Percentiles rank a stretch among this genome's conserved stretches.
These are phyloP conservation scores for Monarcha castaneiventris DNA, from an alignment of 2,113 vertebrate species.

Conservation along the genomic window DNA sequence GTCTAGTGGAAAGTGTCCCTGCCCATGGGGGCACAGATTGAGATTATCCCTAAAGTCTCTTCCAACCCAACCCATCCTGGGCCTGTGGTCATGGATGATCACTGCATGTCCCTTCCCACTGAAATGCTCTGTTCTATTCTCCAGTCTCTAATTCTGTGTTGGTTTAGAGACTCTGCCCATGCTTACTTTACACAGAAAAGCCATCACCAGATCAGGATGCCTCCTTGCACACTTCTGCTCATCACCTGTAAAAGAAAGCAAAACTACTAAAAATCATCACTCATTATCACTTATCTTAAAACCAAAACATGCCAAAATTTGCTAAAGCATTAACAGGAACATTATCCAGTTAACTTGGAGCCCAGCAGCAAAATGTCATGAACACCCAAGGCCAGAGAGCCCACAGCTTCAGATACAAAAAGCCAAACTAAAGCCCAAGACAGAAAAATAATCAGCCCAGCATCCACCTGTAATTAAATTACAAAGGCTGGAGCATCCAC, in stretches of 20 bases:
- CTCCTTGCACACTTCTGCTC: not conserved
- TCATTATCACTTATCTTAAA: not conserved
- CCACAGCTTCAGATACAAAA: fast-evolving
- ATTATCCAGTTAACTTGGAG: not conserved
- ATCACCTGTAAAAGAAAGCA: conserved; percentile 25
- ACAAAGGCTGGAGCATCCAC: not conserved
- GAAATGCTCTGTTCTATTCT: not conserved
- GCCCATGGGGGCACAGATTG: fast-evolving
- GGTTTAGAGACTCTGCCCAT: not conserved
- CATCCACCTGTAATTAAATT: not conserved
- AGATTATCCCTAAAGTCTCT: not conserved
- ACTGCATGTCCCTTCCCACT: not conserved
- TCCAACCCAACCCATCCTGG: not conserved
- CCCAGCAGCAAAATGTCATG: not conserved
- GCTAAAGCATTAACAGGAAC: not conserved
- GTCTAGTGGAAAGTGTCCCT: not conserved
- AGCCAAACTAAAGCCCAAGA: not conserved
- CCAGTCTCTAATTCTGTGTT: not conserved
- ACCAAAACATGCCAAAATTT: not conserved
- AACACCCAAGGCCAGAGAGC: not conserved
- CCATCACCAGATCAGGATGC: conserved; percentile 81
- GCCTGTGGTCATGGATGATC: not conserved
- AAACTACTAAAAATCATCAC: not conserved
- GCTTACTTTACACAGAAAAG: conserved; percentile 90
- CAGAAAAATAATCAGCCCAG: not conserved